These are phyloP conservation scores for Pemphredon lugubris DNA, from an alignment of 2,888 invertebrate genomes.

Conservation along the genomic window DNA sequence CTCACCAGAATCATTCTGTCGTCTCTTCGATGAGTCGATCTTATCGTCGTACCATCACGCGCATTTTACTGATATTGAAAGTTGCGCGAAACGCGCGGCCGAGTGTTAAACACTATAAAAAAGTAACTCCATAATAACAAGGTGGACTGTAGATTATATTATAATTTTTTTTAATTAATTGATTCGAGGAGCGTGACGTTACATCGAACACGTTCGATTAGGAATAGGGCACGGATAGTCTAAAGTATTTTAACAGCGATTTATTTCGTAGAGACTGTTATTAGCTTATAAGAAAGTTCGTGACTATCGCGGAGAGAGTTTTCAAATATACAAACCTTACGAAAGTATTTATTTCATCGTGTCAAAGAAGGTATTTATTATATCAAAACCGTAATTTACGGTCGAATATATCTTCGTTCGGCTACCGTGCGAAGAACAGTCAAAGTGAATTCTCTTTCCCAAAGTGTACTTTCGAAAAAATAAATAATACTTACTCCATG, in stretches of 20 bases:
- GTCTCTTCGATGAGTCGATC: not conserved
- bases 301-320: not conserved
- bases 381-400: constrained; percentile 12
- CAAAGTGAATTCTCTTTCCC: no score
- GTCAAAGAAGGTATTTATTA: constrained; percentile 52
- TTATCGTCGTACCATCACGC: not conserved
- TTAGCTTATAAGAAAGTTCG: constrained; percentile 13
- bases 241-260: not conserved
- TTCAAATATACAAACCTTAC: constrained; percentile 1
- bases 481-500: no score
- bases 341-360: constrained; percentile 48
- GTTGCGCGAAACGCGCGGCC: not conserved
- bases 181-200: no score
- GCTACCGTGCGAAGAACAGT: no score
- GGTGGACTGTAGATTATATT: not conserved
- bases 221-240: no score
- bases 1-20: not conserved
- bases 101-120: not conserved
- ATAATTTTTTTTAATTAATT: no score
- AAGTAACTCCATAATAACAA: no score
- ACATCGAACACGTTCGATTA: no score
- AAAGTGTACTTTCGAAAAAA: no score
- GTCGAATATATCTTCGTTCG: not conserved
- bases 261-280: constrained; percentile 10
- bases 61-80: not conserved